Percentiles rank a stretch among this genome's conserved stretches.
Evolutionary conservation across 2,888 invertebrate species (phyloP).

Genomic region (Tenthredo livida): DNA sequence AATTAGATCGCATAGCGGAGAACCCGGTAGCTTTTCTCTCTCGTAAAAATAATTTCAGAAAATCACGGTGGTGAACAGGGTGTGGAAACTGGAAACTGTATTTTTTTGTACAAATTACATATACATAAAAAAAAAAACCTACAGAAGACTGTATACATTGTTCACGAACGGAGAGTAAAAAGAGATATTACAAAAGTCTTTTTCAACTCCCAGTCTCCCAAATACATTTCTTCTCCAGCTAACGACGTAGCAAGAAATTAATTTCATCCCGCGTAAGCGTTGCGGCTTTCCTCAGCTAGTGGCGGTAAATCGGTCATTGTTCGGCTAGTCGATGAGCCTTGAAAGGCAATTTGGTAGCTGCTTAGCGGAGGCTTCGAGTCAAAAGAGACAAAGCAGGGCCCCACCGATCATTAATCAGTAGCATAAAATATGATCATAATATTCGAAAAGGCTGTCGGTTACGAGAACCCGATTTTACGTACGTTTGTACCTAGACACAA

Average conservation of each 20-base stretch:
- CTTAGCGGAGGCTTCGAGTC: slow-evolving; percentile 46
- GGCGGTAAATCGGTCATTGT: slow-evolving; percentile 48
- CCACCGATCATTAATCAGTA: slow-evolving; percentile 43
- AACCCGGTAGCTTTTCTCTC: neutral
- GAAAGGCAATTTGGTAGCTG: slow-evolving; percentile 48
- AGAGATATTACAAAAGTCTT: slow-evolving; percentile 21
- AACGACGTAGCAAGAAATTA: slow-evolving; percentile 33
- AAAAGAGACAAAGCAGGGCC: slow-evolving; percentile 38
- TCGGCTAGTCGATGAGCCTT: slow-evolving; percentile 44
- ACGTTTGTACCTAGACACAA: neutral
- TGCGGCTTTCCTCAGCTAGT: slow-evolving; percentile 15
- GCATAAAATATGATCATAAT: slow-evolving; percentile 38
- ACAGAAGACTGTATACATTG: neutral
- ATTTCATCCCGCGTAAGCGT: slow-evolving; percentile 24
- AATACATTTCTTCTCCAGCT: neutral
- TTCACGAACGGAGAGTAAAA: neutral
- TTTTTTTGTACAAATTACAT: neutral
- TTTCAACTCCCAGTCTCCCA: neutral
- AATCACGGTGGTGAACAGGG: neutral
- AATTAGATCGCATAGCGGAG: neutral
- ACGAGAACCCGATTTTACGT: neutral
- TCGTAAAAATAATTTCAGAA: neutral
- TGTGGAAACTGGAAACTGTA: neutral
- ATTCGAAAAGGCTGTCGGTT: slow-evolving; percentile 13
- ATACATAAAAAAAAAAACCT: neutral